A percentile compares a stretch with the other conserved stretches of the same genome.
phyloP scores from a whole-genome alignment of 2,888 invertebrate species.

The Meta bourneti region DNA sequence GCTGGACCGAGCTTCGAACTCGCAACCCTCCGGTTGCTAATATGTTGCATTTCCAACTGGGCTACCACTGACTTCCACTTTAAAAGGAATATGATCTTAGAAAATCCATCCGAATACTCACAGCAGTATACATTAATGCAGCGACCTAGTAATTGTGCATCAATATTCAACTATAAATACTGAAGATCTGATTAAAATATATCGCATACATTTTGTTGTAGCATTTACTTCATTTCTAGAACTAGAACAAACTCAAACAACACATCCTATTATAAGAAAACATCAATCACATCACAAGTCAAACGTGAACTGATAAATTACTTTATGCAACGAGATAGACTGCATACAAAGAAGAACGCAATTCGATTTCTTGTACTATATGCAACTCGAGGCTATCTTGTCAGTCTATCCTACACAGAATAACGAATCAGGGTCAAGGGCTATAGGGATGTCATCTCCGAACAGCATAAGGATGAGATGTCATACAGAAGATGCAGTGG shows the following conservation, averaged over 20 bases:
- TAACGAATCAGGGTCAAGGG: background rate
- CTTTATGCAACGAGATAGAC: background rate
- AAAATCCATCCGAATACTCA: no score
- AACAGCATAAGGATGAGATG: constrained; percentile 38
- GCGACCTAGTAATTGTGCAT: no score
- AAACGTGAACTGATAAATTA: background rate
- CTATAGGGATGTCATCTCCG: background rate
- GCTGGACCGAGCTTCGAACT: no score
- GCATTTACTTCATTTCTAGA: background rate
- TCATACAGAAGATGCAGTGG: constrained; percentile 26
- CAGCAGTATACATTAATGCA: no score
- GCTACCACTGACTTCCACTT: no score
- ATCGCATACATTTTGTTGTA: background rate
- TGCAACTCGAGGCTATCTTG: background rate
- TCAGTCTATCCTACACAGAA: constrained; percentile 12
- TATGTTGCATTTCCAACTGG: no score
- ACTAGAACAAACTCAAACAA: background rate
- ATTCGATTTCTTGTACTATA: background rate
- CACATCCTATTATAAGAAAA: background rate
- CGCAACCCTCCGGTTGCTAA: no score
- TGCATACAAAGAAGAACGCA: background rate
- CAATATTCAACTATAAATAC: no score
- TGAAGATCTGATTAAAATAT: background rate
- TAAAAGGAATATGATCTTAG: no score
- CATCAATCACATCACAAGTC: background rate